Evolutionary conservation across 2,113 vertebrate genomes (phyloP), one percentile per base, ranked within the genome.

Genomic region (Austrofundulus limnaeus): DNA sequence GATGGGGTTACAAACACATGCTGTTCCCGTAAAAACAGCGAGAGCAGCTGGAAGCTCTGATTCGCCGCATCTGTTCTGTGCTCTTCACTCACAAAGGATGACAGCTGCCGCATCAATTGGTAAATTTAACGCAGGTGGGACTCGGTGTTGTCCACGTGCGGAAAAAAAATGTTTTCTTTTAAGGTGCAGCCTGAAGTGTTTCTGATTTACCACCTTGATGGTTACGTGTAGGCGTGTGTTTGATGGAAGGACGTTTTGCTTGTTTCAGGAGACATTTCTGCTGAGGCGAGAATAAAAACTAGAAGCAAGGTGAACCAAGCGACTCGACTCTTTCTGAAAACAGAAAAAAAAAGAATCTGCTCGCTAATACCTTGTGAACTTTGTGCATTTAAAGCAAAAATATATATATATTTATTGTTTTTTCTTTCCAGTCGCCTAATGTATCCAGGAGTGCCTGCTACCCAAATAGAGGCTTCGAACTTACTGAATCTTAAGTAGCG

Each of bases 1-100:
- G 50, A 59, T n/a, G 54, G 42, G 47, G 15, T 66, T 53, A 34
- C 9, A 0, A 65, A 64, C 73, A 46, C 70, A 67, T 77, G 73
- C 38, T 39, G 54, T 70, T 62, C n/a, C n/a, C n/a, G n/a, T n/a
- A n/a, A n/a, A n/a, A n/a, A n/a, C n/a, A n/a, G n/a, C n/a, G n/a
- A n/a, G n/a, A n/a, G n/a, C n/a, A n/a, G n/a, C n/a, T n/a, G n/a
- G n/a, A n/a, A n/a, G n/a, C n/a, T n/a, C n/a, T n/a, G n/a, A n/a
- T n/a, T n/a, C n/a, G n/a, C n/a, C n/a, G n/a, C n/a, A n/a, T n/a
- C n/a, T n/a, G n/a, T n/a, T n/a, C n/a, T n/a, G n/a, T n/a, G n/a
- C n/a, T n/a, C n/a, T n/a, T n/a, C n/a, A n/a, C n/a, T n/a, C n/a
- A n/a, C n/a, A n/a, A n/a, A n/a, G n/a, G n/a, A n/a, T n/a, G n/a